Evolutionary conservation across 2,113 vertebrate species (phyloP).

Genomic region (Lates calcarifer): DNA sequence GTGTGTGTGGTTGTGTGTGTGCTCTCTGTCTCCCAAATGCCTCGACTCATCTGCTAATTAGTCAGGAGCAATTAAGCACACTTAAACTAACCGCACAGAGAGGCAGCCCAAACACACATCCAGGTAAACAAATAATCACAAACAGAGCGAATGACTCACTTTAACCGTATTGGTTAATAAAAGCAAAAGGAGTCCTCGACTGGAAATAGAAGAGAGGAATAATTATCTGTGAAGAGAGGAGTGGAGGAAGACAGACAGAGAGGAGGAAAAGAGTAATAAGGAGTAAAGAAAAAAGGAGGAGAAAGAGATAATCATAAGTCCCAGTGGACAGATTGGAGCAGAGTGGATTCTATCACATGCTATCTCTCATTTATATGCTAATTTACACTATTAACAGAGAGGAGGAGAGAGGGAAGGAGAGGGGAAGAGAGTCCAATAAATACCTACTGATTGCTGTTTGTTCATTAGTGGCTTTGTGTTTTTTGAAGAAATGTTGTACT

Average conservation of each 20-base stretch:
- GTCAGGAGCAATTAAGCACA: slow-evolving; percentile 77
- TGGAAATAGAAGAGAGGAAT: slow-evolving; percentile 28
- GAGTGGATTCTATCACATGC: slow-evolving; percentile 75
- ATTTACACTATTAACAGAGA: slow-evolving; percentile 76
- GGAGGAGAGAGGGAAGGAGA: slow-evolving; percentile 35
- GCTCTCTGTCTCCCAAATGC: slow-evolving; percentile 60
- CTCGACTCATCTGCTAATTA: slow-evolving; percentile 79
- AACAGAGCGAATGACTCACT: slow-evolving; percentile 42
- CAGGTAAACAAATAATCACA: slow-evolving; percentile 77
- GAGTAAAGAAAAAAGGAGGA: slow-evolving; percentile 45
- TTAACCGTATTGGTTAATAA: slow-evolving; percentile 43
- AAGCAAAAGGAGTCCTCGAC: slow-evolving; percentile 33
- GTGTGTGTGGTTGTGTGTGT: slow-evolving; percentile 9
- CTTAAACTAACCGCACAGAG: slow-evolving; percentile 73
- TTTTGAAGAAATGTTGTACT: slow-evolving; percentile 30
- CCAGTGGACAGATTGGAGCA: slow-evolving; percentile 77
- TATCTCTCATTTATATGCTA: slow-evolving; percentile 84
- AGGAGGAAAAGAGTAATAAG: slow-evolving; percentile 53
- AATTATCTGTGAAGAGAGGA: slow-evolving; percentile 2
- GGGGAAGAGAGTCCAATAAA: slow-evolving; percentile 61
- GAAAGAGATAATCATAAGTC: slow-evolving; percentile 77
- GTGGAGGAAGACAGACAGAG: not conserved
- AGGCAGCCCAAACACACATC: slow-evolving; percentile 50
- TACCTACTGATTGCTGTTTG: slow-evolving; percentile 70
- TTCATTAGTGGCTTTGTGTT: slow-evolving; percentile 67